Evolutionary conservation across 2,113 vertebrate species (phyloP).

Genomic region (Arenaria interpres): DNA sequence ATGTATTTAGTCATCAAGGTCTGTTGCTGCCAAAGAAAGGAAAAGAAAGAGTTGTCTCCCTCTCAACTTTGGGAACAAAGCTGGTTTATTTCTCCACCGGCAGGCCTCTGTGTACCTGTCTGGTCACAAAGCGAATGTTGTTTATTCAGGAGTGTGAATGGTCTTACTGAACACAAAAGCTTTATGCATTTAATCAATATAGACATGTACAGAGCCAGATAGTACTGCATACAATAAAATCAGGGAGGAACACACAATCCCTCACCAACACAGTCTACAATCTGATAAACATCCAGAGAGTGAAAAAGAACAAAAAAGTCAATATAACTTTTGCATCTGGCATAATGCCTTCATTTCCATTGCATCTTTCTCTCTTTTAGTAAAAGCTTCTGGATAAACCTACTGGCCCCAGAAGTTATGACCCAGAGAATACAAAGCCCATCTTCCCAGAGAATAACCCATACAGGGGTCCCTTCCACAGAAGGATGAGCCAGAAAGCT

Average conservation of each 20-base stretch:
- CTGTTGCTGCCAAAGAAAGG: background rate
- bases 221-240: background rate
- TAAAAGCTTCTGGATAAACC: background rate
- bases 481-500: background rate
- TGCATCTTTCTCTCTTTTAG: background rate
- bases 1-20: background rate
- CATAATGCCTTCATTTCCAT: background rate
- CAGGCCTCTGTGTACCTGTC: background rate
- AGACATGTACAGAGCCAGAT: background rate
- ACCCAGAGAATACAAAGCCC: background rate
- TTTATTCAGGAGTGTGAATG: background rate
- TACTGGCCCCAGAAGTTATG: background rate
- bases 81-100: background rate
- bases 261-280: background rate
- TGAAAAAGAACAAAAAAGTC: background rate
- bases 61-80: background rate
- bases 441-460: background rate
- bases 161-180: background rate
- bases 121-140: background rate
- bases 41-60: background rate
- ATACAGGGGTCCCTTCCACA: background rate
- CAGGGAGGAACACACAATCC: background rate
- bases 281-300: background rate
- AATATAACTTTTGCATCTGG: background rate
- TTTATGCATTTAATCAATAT: background rate